Conservation (phyloP, 2,797 vertebrate genomes). For the Morus bassanus region DNA sequence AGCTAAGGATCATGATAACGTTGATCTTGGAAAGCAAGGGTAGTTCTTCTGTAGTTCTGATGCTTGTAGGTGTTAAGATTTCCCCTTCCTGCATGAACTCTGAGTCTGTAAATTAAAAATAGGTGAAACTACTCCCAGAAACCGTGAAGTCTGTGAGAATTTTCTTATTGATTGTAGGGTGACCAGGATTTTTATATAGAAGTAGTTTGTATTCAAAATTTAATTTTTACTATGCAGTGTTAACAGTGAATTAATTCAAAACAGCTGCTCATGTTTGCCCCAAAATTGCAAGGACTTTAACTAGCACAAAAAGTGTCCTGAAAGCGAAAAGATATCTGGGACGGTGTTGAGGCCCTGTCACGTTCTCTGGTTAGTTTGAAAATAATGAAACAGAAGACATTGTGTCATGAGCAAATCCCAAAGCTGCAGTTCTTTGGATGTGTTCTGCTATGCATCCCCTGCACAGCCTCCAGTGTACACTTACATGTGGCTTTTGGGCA, state of each 20-base stretch:
- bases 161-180: neutral
- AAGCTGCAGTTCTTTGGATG: neutral
- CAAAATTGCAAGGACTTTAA: neutral
- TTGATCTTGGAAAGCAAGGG: neutral
- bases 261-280: neutral
- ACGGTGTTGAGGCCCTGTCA: neutral
- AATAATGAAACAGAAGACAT: neutral
- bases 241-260: neutral
- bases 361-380: neutral
- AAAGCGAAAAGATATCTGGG: neutral
- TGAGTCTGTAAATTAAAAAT: neutral
- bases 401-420: neutral
- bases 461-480: neutral
- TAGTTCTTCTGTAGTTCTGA: neutral
- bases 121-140: neutral
- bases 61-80: neutral
- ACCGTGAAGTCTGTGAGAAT: neutral
- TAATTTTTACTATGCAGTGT: neutral
- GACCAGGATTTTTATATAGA: neutral
- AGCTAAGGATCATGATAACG: neutral
- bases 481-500: neutral
- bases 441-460: neutral
- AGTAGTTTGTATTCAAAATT: neutral
- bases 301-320: neutral
- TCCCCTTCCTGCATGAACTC: neutral